Evolutionary conservation across 2,888 invertebrate genomes (phyloP).

Genomic region (Caenorhabditis sp.): DNA sequence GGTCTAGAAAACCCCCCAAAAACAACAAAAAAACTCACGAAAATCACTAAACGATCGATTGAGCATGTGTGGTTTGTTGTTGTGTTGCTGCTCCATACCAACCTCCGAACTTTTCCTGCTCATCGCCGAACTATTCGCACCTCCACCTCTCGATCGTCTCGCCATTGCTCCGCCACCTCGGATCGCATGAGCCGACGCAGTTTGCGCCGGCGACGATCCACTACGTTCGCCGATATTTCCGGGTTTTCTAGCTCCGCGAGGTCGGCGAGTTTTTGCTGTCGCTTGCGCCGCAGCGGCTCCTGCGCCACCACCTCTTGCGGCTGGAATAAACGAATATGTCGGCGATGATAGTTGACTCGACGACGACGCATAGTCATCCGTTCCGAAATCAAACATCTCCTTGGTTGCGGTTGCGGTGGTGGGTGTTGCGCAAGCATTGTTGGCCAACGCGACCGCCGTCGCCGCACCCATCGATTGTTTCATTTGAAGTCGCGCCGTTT

Average conservation of each 20-base stretch:
- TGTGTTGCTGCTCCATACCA: too few species aligned
- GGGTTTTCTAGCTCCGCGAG: slow-evolving; percentile 20
- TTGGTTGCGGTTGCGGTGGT: not conserved
- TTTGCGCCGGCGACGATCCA: not conserved
- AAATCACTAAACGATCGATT: slow-evolving; percentile 46
- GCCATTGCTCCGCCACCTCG: slow-evolving; percentile 15
- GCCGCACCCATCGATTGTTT: slow-evolving; percentile 44
- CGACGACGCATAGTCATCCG: slow-evolving; percentile 13
- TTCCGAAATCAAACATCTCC: slow-evolving; percentile 41
- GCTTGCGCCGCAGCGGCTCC: too few species aligned
- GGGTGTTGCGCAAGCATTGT: slow-evolving; percentile 29
- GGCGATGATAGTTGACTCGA: not conserved
- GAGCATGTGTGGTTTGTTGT: slow-evolving; percentile 26
- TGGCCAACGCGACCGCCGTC: slow-evolving; percentile 36
- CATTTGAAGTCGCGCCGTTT: slow-evolving; percentile 43
- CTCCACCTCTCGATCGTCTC: slow-evolving; percentile 13
- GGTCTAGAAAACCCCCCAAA: too few species aligned
- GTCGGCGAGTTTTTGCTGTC: slow-evolving; percentile 7
- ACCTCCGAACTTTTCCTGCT: slow-evolving; percentile 24
- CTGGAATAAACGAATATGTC: slow-evolving; percentile 4
- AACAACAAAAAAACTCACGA: too few species aligned
- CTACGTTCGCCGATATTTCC: slow-evolving; percentile 4
- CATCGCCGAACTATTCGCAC: slow-evolving; percentile 8
- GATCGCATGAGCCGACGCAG: not conserved
- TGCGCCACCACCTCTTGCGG: not conserved